phyloP scores from a whole-genome alignment of 2,888 invertebrate species.

The Cataglyphis altisquamis region DNA sequence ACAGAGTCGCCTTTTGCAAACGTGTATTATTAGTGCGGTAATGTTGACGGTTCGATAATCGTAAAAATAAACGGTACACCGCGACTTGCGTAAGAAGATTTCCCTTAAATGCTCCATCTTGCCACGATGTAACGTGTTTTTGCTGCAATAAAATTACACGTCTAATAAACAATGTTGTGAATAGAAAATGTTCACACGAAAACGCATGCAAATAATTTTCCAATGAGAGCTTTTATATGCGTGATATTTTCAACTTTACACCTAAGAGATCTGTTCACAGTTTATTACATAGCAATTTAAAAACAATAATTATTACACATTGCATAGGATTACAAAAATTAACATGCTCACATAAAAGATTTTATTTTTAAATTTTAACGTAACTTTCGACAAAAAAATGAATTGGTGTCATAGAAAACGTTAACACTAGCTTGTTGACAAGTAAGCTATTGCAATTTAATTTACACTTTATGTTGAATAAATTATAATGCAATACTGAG shows the following conservation, averaged over 20 bases:
- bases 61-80: constrained; percentile 73
- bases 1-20: constrained; percentile 43
- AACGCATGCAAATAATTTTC: constrained; percentile 3
- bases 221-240: background rate
- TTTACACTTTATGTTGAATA: background rate
- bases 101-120: constrained; percentile 50
- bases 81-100: constrained; percentile 65
- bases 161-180: constrained; percentile 42
- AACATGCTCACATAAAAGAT: background rate
- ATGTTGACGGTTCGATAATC: constrained; percentile 68
- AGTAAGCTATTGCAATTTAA: background rate
- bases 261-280: background rate
- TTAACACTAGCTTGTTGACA: background rate
- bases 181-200: constrained; percentile 48
- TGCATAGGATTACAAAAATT: background rate
- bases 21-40: constrained; percentile 70
- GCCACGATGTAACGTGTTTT: constrained; percentile 55
- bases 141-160: constrained; percentile 61
- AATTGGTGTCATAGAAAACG: background rate
- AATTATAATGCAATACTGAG: constrained; percentile 4
- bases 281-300: background rate
- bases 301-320: background rate
- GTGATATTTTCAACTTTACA: background rate
- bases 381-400: background rate
- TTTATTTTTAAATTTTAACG: background rate